Conservation (phyloP, 37 sponge, comb jelly and placozoan genomes). For the Chondrilla cf. caribensis region DNA sequence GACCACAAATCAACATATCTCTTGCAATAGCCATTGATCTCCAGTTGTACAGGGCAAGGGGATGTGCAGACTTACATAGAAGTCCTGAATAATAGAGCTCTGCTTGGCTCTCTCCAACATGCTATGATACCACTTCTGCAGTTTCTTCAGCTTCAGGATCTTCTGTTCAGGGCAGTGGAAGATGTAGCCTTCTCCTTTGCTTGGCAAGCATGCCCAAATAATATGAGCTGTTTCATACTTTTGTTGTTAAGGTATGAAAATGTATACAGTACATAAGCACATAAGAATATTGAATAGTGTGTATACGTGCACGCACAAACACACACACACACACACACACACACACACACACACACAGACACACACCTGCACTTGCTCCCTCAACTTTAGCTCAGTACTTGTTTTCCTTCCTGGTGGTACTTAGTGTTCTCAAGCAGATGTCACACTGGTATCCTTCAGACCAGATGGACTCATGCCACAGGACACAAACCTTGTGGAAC, state of each 20-base stretch:
- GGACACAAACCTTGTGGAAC: slow-evolving; percentile 91
- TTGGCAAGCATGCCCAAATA: slow-evolving; percentile 99
- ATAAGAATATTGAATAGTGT: too few species aligned
- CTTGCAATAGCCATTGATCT: too few species aligned
- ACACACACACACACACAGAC: too few species aligned
- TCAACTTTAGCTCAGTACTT: slow-evolving; percentile 66
- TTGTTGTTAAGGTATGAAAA: too few species aligned
- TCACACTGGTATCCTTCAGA: slow-evolving; percentile 76
- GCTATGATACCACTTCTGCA: slow-evolving; percentile 92
- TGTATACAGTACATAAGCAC: too few species aligned
- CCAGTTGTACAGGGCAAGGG: too few species aligned
- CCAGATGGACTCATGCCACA: slow-evolving; percentile 77
- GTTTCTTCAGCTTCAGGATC: slow-evolving; percentile 96
- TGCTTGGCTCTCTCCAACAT: slow-evolving; percentile 89
- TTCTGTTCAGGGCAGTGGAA: slow-evolving; percentile 98
- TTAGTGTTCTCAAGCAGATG: slow-evolving; percentile 45
- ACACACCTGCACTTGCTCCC: too few species aligned
- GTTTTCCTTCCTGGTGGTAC: slow-evolving; percentile 48
- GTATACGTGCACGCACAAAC: too few species aligned
- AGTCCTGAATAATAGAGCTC: slow-evolving; percentile 72
- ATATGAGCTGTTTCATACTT: slow-evolving; percentile 89
- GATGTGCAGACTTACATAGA: slow-evolving; percentile 83
- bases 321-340: too few species aligned
- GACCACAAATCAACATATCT: too few species aligned
- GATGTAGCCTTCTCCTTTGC: slow-evolving; percentile 99